Conservation (phyloP, 2,113 vertebrate genomes). For the Charina bottae region DNA sequence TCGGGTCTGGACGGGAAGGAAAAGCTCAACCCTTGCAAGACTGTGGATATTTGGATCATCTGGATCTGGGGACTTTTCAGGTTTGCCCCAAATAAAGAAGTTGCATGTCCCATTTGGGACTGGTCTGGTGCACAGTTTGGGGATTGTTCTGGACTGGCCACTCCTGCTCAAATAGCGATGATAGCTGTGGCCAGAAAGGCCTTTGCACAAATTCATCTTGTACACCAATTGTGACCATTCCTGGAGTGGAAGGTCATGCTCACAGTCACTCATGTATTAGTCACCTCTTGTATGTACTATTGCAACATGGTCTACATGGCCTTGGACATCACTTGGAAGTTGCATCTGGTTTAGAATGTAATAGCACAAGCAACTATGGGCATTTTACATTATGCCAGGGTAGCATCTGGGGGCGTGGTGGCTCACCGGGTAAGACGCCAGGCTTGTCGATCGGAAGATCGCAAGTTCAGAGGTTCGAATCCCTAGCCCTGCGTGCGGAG, state of each 20-base stretch:
- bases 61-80: background rate
- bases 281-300: background rate
- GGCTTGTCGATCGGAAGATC: too few relatives aligned
- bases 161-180: background rate
- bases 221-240: background rate
- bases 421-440: too few relatives aligned
- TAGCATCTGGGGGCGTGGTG: too few relatives aligned
- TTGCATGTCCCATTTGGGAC: background rate
- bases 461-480: too few relatives aligned
- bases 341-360: background rate
- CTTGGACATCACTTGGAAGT: background rate
- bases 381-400: background rate
- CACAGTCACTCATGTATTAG: background rate
- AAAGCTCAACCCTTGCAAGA: background rate
- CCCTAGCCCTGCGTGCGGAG: too few relatives aligned
- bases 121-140: background rate
- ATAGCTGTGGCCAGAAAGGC: background rate
- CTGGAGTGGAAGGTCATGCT: background rate
- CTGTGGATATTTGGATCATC: background rate
- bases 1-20: background rate
- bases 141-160: background rate
- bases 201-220: background rate
- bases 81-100: background rate
- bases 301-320: background rate
- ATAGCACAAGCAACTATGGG: background rate